Conservation (phyloP, 2,113 vertebrate species). For the Microtus pennsylvanicus region DNA sequence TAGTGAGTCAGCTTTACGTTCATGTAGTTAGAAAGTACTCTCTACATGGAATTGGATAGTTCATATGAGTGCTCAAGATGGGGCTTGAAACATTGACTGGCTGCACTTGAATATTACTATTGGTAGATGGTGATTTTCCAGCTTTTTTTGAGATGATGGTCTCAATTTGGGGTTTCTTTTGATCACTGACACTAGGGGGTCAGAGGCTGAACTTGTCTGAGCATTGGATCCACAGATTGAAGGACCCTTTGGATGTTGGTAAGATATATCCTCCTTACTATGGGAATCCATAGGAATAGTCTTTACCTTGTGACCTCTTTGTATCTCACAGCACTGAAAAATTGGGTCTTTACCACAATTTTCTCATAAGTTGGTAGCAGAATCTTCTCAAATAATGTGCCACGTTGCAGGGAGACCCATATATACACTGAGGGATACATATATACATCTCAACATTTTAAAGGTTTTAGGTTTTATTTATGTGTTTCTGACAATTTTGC, state of each 20-base stretch:
- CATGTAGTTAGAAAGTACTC: background rate
- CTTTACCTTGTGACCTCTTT: background rate
- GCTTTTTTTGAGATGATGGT: background rate
- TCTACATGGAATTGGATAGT: background rate
- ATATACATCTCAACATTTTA: background rate
- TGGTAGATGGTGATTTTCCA: background rate
- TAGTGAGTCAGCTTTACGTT: background rate
- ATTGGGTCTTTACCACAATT: background rate
- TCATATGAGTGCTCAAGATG: background rate
- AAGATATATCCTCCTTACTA: accelerated
- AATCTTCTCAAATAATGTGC: background rate
- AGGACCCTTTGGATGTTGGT: background rate
- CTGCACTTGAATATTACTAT: background rate
- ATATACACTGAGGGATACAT: background rate
- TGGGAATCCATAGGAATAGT: background rate
- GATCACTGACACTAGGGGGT: background rate
- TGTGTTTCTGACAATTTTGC: background rate
- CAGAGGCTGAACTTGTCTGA: background rate
- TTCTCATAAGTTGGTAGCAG: background rate
- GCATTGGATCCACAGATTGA: background rate
- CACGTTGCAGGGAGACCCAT: background rate
- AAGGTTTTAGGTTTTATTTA: background rate
- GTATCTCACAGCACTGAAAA: background rate
- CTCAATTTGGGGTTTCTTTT: background rate
- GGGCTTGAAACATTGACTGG: background rate